These are phyloP conservation scores for Dynastes tityus DNA, from an alignment of 2,888 invertebrate genomes.

Conservation along the genomic window DNA sequence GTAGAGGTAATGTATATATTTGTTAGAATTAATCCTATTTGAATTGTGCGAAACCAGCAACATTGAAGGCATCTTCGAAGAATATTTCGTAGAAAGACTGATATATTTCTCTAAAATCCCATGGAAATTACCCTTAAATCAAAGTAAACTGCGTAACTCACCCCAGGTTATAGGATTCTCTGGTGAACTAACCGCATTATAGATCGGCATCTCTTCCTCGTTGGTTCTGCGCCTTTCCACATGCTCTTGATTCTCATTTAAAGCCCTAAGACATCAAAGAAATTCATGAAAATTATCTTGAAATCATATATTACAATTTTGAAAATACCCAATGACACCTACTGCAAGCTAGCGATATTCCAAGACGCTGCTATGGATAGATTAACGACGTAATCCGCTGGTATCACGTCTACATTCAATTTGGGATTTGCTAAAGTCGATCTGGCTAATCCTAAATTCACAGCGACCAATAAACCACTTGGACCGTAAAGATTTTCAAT, in stretches of 20 bases:
- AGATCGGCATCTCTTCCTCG: constrained; percentile 47
- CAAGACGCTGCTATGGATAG: constrained; percentile 76
- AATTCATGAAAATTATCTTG: constrained; percentile 15
- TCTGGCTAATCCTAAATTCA: constrained; percentile 83
- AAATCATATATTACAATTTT: neutral
- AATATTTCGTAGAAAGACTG: constrained; percentile 72
- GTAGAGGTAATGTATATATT: constrained; percentile 74
- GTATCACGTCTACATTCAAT: constrained; percentile 82
- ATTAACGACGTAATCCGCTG: constrained; percentile 78
- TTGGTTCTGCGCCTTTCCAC: constrained; percentile 6
- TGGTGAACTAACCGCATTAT: constrained; percentile 47
- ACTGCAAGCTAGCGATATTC: constrained; percentile 60
- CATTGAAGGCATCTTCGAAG: constrained; percentile 73
- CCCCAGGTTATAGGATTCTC: constrained; percentile 58
- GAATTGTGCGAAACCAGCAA: constrained; percentile 78
- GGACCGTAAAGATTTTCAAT: constrained; percentile 94
- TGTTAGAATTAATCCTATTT: constrained; percentile 76
- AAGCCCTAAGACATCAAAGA: constrained; percentile 20
- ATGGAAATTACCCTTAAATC: neutral
- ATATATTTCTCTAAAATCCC: constrained; percentile 73
- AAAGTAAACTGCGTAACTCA: constrained; percentile 37
- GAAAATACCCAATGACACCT: neutral
- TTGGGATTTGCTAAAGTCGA: constrained; percentile 82
- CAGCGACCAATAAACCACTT: constrained; percentile 82
- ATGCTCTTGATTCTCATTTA: constrained; percentile 48